Conservation (phyloP, 2,888 invertebrate species). For the Anthophora plumipes region DNA sequence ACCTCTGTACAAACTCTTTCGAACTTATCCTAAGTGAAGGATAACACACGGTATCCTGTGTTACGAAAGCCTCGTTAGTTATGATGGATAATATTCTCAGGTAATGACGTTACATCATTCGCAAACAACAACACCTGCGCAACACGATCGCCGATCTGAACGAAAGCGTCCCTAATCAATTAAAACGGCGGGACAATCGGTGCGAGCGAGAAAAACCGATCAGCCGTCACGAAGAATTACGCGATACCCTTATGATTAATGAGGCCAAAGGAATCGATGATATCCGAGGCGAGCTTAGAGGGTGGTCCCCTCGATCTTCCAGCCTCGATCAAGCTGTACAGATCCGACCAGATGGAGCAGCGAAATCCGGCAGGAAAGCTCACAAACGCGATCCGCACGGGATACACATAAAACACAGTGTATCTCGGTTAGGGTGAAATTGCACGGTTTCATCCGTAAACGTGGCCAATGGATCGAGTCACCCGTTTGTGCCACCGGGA, state of each 20-base stretch:
- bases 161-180: slow-evolving; percentile 38
- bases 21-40: no score
- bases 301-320: slow-evolving; percentile 22
- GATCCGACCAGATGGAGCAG: not conserved
- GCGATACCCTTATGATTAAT: slow-evolving; percentile 46
- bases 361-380: not conserved
- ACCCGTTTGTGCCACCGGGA: slow-evolving; percentile 17
- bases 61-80: slow-evolving; percentile 21
- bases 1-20: not conserved
- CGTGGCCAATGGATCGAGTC: slow-evolving; percentile 12
- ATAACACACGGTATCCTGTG: no score
- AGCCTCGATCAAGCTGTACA: not conserved
- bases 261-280: slow-evolving; percentile 36
- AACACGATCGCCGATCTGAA: slow-evolving; percentile 16
- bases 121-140: slow-evolving; percentile 44
- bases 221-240: slow-evolving; percentile 44
- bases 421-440: not conserved
- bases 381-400: not conserved
- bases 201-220: slow-evolving; percentile 33
- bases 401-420: not conserved
- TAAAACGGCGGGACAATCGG: slow-evolving; percentile 38
- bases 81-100: slow-evolving; percentile 34
- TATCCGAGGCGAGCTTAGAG: slow-evolving; percentile 38
- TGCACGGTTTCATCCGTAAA: not conserved
- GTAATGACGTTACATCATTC: slow-evolving; percentile 47